Base-by-base conservation (phyloP, 2,113 vertebrate species). In the Capra hircus region DNA sequence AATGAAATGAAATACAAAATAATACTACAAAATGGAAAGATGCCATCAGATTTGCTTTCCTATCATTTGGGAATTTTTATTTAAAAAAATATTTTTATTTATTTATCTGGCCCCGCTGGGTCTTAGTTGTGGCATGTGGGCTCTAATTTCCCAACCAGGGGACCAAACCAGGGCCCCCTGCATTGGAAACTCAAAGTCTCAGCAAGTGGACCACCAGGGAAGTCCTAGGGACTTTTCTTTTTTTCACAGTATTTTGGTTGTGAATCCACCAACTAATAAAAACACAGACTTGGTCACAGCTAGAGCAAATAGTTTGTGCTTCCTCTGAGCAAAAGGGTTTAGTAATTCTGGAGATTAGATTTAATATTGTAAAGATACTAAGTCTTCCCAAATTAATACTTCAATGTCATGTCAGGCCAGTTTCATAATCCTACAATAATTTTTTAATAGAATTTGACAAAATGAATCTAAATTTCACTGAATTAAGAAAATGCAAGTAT, bases 401-500 rank as follows among this genome's bases (percentile, higher is more conserved):
- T 81, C 40, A 48, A 28, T 25, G 48, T 28, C 59, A 91, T 25
- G 48, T 85, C 82, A 48, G n/a, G 67, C 40, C 19, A 71, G 36
- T 57, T 50, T 57, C 40, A 25, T 40, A 11, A 67, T 45, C 57
- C 33, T 53, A 83, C 17, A 82, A 15, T n/a, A 16, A 43, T n/a
- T 84, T 82, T 74, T 23, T 14, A 60, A 67, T 40, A 62, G 53
- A 77, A 74, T 43, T 74, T 27, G 25, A 55, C 9, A 94, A 82
- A 94, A 40, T 83, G 33, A 52, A 83, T 71, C 43, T 95, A 88
- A 82, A 74, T 77, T n/a, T 94, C 74, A 87, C 53, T 77, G 17
- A 17, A 53, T 60, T 82, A 57, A 94, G 30, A 80, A 91, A 86
- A 40, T 71, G 67, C 67, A 71, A 71, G n/a, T 40, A 71, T 40